These are phyloP conservation scores for Tretioscincus oriximinensis DNA, from an alignment of 2,113 vertebrate genomes.

Conservation along the genomic window DNA sequence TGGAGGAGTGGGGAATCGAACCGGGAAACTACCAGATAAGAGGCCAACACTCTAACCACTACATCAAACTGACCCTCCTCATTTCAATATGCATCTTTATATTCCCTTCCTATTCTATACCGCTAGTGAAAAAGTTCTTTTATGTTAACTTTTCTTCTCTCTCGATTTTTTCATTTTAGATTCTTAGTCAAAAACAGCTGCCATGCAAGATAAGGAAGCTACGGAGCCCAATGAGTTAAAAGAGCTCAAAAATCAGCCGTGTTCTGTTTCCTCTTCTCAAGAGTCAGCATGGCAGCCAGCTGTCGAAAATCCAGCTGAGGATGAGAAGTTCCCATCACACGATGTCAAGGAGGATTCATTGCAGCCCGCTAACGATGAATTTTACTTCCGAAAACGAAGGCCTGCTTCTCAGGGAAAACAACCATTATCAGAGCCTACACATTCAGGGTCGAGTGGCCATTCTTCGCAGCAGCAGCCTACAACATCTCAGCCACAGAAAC, in stretches of 20 bases:
- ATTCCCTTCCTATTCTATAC: not conserved
- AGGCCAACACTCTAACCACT: no score
- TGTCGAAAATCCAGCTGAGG: not conserved
- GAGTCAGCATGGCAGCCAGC: not conserved
- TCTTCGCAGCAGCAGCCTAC: not conserved
- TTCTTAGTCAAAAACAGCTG: not conserved
- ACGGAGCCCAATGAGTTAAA: not conserved
- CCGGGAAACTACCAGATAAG: no score
- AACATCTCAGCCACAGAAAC: not conserved
- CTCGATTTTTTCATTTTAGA: not conserved
- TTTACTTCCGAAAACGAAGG: not conserved
- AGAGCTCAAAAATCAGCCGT: slow-evolving; percentile 1
- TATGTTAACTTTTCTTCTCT: not conserved
- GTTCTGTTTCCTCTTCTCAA: not conserved
- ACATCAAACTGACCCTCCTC: no score
- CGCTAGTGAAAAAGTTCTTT: not conserved
- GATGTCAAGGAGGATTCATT: not conserved
- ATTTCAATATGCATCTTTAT: no score
- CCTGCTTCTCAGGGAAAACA: not conserved
- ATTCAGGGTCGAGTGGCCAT: no score
- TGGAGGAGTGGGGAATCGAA: no score
- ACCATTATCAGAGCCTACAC: not conserved
- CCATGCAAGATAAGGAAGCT: not conserved
- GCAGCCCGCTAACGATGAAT: not conserved
- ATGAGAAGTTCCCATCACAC: not conserved